A percentile compares a stretch with the other conserved stretches of the same genome.
Evolutionary conservation across 2,888 invertebrate genomes (phyloP).

Genomic region (Hemistola chrysoprasaria): DNA sequence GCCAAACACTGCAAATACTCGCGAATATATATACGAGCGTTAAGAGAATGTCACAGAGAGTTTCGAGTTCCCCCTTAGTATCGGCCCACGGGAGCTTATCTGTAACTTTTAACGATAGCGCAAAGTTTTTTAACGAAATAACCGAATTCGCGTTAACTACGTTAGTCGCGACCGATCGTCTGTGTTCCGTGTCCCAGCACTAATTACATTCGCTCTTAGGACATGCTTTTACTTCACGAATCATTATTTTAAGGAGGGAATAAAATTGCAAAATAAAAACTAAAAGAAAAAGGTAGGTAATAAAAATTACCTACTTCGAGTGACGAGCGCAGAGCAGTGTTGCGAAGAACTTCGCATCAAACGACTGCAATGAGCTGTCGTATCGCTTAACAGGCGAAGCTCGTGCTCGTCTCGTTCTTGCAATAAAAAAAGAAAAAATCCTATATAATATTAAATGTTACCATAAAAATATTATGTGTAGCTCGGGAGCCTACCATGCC

Average conservation of each 20-base stretch:
- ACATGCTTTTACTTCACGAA: constrained; percentile 19
- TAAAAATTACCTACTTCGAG: no score
- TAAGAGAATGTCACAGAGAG: constrained; percentile 1
- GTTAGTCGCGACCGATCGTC: constrained; percentile 31
- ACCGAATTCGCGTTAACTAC: constrained; percentile 70
- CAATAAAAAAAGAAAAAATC: no score
- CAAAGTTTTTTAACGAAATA: constrained; percentile 79
- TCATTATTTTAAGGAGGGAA: constrained; percentile 11
- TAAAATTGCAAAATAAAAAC: no score
- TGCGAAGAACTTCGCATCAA: no score
- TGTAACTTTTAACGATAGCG: constrained; percentile 78
- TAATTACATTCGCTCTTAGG: constrained; percentile 26
- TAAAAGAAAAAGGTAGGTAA: no score
- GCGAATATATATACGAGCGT: no score
- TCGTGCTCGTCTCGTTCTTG: no score
- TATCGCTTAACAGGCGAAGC: no score
- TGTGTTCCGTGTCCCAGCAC: constrained; percentile 24
- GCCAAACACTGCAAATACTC: no score
- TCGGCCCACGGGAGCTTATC: constrained; percentile 65
- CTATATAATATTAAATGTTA: no score
- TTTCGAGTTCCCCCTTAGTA: constrained; percentile 26
- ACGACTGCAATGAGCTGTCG: no score
- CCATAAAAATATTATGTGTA: constrained; percentile 23
- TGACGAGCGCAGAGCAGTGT: no score
- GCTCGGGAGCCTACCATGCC: constrained; percentile 20